Base-by-base conservation (phyloP, 2,797 vertebrate genomes). In the Macroramphosus scolopax region DNA sequence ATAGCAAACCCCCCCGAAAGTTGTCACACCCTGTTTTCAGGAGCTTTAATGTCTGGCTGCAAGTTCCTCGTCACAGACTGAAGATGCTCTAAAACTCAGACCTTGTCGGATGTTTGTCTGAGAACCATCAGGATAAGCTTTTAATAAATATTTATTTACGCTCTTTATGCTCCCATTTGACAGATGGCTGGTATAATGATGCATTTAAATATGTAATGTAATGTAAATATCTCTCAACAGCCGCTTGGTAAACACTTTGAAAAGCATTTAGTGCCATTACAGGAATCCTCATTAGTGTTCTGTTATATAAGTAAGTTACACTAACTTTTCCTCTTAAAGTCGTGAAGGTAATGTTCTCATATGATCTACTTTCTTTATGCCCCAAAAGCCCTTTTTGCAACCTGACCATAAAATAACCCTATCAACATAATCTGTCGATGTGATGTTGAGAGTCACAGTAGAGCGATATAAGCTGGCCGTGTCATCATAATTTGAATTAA, bases 401-500 rank as follows among this genome's bases (percentile, higher is more conserved):
- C n/a, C n/a, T n/a, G n/a, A n/a, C n/a, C n/a, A n/a, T n/a, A n/a
- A n/a, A n/a, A n/a, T n/a, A n/a, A n/a, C n/a, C n/a, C n/a, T n/a
- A n/a, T n/a, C n/a, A n/a, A n/a, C n/a, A n/a, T n/a, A n/a, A n/a
- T n/a, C 13, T 32, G 8, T 5, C 34, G n/a, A 24, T 31, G 18
- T 11, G n/a, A 15, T 22, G 20, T 8, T 31, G 4, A 32, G 31
- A 13, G 20, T 15, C 20, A 22, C 6, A 3, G 20, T 22, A 22
- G 13, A 41, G n/a, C n/a, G n/a, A n/a, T 17, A 44, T 12, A 33
- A 39, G 26, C 41, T 37, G 29, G 5, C 42, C 6, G 25, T 44
- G 67, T 25, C 26, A 7, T 11, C 25, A 33, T 29, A 29, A 51
- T 43, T 1, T 20, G 15, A 44, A 40, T 24, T 55, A 29, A 53